Evolutionary conservation across 2,113 vertebrate genomes (phyloP), one percentile per base, ranked within the genome.

Genomic region (Oxyura jamaicensis): DNA sequence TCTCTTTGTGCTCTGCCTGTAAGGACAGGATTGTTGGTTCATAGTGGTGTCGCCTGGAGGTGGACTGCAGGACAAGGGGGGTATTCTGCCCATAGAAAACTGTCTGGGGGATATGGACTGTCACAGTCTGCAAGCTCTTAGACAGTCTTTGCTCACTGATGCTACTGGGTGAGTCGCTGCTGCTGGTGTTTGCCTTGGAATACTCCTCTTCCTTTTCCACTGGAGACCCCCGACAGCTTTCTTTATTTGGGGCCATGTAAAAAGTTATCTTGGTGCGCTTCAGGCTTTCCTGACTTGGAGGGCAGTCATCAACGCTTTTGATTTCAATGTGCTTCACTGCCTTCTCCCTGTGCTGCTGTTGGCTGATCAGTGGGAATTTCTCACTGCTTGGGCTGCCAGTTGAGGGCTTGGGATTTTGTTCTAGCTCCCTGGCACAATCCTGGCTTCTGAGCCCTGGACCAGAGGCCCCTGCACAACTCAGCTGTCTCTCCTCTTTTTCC

Each of bases 81-180:
- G 96, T 96, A 11, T 98, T 97, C 78, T 98, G 98, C 55, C 97
- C 97, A 26, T 98, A 98, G 88, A 98, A 98, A 25, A 98, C 88
- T 11, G 98, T 98, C 93, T 98, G 98, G 17, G 98, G 98, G 17
- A 97, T 97, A 13, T 97, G 96, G 29, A 97, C 96, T 58, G 93
- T 94, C 6, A 97, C 81, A 26, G 94, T 90, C 66, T 92, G 94
- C n/a, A 72, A 73, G 46, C 73, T 59, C 73, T 67, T 92, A 59
- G 75, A 26, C 17, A 11, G 36, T 33, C 48, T 82, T 42, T 86
- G 94, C 60, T 86, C 79, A 9, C 21, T 42, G 68, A 26, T 91
- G 81, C 68, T 92, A 56, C 78, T 91, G 42, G 42, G 46, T 0
- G 10, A 77, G 73, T 52, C n/a, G 6, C 28, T 39, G n/a, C 79